Evolutionary conservation across 2,113 vertebrate genomes (phyloP), one percentile per base, ranked within the genome.

Genomic region (Eulacestoma nigropectus): DNA sequence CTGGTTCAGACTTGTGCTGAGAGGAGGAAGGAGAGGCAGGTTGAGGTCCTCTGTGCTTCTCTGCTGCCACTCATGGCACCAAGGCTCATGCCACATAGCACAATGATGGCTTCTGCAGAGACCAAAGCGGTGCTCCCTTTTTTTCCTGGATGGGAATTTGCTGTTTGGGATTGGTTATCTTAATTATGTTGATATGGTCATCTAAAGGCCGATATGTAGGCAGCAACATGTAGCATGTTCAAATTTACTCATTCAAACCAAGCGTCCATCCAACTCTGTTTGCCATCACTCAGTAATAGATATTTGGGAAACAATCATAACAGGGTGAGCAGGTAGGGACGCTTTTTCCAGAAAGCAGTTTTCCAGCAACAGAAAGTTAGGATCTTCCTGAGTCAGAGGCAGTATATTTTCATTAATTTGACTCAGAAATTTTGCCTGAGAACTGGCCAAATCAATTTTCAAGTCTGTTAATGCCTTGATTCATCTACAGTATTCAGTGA

Each of bases 11-110:
- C 21, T 16, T 29, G 8, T 19, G n/a, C 52, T 55, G 62, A 33
- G 50, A 63, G 17, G 13, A 55, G 44, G 12, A 73, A 5, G 18
- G 19, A 57, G 25, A 72, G 26, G 32, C n/a, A 44, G 42, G 42
- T 30, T 68, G 55, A 52, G 21, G 15, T 46, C 13, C 18, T 13
- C 17, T 74, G 14, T 70, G 47, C 42, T 16, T 65, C 35, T 44
- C 37, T 15, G 0, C 37, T 77, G 67, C 32, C 37, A 13, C 21
- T 12, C 1, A 1, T 4, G 19, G 16, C 42, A 75, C 15, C 15
- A 29, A 37, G 19, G 10, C 25, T 67, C 5, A 0, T 59, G n/a
- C 14, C n/a, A 42, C 42, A 8, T 0, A 3, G 11, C 30, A n/a
- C 3, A 2, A 17, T 16, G 53, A 13, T 30, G 30, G n/a, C 27